These are phyloP conservation scores for Pachycephus smyrnensis DNA, from an alignment of 2,888 invertebrate species.

Conservation along the genomic window DNA sequence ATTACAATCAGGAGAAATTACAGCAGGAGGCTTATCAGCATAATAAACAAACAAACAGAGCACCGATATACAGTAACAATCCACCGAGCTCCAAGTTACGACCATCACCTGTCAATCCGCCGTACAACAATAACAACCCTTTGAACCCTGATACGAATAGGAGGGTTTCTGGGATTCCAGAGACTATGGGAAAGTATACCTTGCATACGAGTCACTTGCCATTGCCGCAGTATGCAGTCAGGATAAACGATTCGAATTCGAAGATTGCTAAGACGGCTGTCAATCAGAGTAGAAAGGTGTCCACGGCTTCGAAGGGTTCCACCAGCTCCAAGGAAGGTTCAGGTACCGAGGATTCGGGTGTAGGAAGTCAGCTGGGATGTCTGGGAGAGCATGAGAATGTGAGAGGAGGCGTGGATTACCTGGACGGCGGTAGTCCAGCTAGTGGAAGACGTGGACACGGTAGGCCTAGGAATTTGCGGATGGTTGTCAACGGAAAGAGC, in stretches of 20 bases:
- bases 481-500: slow-evolving; percentile 79
- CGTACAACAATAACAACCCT: slow-evolving; percentile 48
- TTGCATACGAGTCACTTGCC: slow-evolving; percentile 81
- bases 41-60: slow-evolving; percentile 53
- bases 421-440: slow-evolving; percentile 59
- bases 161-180: slow-evolving; percentile 48
- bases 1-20: slow-evolving; percentile 69
- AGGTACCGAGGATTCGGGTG: slow-evolving; percentile 76
- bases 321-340: slow-evolving; percentile 72
- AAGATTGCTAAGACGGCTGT: slow-evolving; percentile 81
- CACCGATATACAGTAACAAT: slow-evolving; percentile 50
- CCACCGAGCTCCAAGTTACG: slow-evolving; percentile 65
- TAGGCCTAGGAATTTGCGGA: slow-evolving; percentile 78
- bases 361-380: slow-evolving; percentile 67
- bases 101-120: slow-evolving; percentile 65
- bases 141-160: slow-evolving; percentile 28
- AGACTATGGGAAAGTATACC: slow-evolving; percentile 72
- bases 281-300: slow-evolving; percentile 77
- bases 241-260: slow-evolving; percentile 72
- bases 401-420: slow-evolving; percentile 54
- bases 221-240: slow-evolving; percentile 76
- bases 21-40: slow-evolving; percentile 46
- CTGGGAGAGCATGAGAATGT: slow-evolving; percentile 52
- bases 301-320: slow-evolving; percentile 69
- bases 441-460: slow-evolving; percentile 55